phyloP scores from a whole-genome alignment of 64 coral and sea anemone species.

The Astreopora myriophthalma region DNA sequence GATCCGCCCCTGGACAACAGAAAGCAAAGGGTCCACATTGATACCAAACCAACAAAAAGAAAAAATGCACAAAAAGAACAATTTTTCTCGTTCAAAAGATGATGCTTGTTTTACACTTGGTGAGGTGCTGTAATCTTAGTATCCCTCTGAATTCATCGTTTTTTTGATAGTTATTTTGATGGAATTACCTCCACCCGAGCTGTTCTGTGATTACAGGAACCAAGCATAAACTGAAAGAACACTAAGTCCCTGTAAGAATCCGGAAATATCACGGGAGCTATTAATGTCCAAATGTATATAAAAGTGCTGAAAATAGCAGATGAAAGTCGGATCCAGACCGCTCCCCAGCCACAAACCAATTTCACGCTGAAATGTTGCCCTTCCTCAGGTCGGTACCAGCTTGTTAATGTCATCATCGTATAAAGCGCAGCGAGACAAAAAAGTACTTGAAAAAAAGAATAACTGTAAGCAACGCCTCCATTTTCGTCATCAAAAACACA shows the following conservation, averaged over 20 bases:
- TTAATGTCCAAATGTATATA: conserved; percentile 96
- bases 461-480: conserved; percentile 89
- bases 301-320: conserved; percentile 95
- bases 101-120: too few relatives aligned
- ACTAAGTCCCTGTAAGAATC: conserved; percentile 93
- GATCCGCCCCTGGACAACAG: too few relatives aligned
- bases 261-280: conserved; percentile 95
- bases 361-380: conserved; percentile 88
- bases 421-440: conserved; percentile 85
- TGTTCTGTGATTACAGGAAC: neutral
- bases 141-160: too few relatives aligned
- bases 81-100: too few relatives aligned
- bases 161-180: neutral
- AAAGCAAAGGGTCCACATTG: too few relatives aligned
- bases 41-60: too few relatives aligned
- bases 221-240: conserved; percentile 95
- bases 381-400: conserved; percentile 95
- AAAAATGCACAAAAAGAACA: too few relatives aligned
- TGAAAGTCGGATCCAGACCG: conserved; percentile 92
- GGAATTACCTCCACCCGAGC: neutral
- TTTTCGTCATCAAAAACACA: conserved; percentile 76
- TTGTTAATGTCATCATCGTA: conserved; percentile 92
- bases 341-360: conserved; percentile 92
- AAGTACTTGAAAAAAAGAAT: conserved; percentile 92
- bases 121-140: too few relatives aligned